These are phyloP conservation scores for Drosophila virilis DNA, from an alignment of 1,140 invertebrate genomes.

Conservation along the genomic window DNA sequence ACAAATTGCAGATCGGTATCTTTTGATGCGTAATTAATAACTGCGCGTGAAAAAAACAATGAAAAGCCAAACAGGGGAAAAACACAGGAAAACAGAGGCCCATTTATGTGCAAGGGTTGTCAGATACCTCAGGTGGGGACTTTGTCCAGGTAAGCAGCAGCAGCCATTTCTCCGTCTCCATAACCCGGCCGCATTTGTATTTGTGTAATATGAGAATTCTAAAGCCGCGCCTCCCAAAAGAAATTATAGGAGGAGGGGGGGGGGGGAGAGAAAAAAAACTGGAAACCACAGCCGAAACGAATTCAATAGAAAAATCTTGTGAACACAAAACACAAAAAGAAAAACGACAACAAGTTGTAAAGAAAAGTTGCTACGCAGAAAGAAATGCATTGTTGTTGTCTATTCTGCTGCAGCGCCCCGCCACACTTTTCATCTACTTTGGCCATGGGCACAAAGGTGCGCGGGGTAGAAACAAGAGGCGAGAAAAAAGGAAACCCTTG, in stretches of 20 bases:
- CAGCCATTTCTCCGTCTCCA: conserved; percentile 3
- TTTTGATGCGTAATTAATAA: conserved; percentile 80
- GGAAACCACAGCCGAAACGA: conserved; percentile 61
- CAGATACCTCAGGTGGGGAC: background rate
- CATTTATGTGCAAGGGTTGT: conserved; percentile 18
- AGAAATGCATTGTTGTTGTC: conserved; percentile 38
- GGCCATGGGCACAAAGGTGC: conserved; percentile 14
- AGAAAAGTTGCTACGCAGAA: conserved; percentile 65
- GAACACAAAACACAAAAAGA: conserved; percentile 20
- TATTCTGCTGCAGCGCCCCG: too few relatives aligned
- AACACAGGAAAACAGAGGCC: background rate
- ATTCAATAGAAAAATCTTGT: conserved; percentile 47
- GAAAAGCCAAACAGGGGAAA: background rate
- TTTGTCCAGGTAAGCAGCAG: conserved; percentile 34
- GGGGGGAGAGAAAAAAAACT: conserved; percentile 27
- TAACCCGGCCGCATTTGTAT: conserved; percentile 24
- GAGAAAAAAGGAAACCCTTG: conserved; percentile 40
- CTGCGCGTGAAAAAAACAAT: conserved; percentile 51
- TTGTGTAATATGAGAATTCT: conserved; percentile 56
- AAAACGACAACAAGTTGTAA: conserved; percentile 58
- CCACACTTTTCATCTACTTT: conserved; percentile 15
- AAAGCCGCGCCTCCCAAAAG: conserved; percentile 20
- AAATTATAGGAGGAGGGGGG: conserved; percentile 2
- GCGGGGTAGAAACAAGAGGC: conserved; percentile 4
- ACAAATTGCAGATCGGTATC: conserved; percentile 76